These are phyloP conservation scores for Peromyscus attwateri DNA, from an alignment of 2,797 vertebrate species.

Conservation along the genomic window DNA sequence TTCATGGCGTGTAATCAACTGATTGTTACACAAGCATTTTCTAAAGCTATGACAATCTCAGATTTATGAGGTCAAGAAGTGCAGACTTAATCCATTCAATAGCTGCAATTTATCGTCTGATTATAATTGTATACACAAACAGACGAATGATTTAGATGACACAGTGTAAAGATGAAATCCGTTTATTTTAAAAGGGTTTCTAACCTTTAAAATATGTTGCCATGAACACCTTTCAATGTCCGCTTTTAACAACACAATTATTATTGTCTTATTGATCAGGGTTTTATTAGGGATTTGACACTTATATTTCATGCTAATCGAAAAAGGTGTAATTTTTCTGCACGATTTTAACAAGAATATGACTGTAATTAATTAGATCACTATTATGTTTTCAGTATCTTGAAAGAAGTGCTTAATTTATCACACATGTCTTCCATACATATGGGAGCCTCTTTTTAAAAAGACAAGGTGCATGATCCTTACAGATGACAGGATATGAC, in stretches of 20 bases:
- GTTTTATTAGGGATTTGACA: slow-evolving; percentile 99
- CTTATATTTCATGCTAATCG: slow-evolving; percentile 99
- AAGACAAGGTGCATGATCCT: slow-evolving; percentile 92
- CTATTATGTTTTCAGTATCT: slow-evolving; percentile 95
- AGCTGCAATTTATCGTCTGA: slow-evolving; percentile 99
- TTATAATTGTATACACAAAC: slow-evolving; percentile 99
- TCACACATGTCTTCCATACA: slow-evolving; percentile 92
- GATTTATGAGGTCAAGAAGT: slow-evolving; percentile 97
- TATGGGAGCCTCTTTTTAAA: slow-evolving; percentile 90
- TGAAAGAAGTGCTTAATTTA: slow-evolving; percentile 93
- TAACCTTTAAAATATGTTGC: slow-evolving; percentile 96
- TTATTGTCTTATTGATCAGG: slow-evolving; percentile 99
- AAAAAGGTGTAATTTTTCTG: slow-evolving; percentile 97
- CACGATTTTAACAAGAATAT: slow-evolving; percentile 96
- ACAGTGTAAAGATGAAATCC: slow-evolving; percentile 99
- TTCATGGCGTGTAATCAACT: slow-evolving; percentile 97
- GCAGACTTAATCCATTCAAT: slow-evolving; percentile 97
- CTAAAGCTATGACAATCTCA: slow-evolving; percentile 95
- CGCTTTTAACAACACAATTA: slow-evolving; percentile 99
- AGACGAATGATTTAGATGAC: slow-evolving; percentile 99
- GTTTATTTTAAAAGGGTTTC: slow-evolving; percentile 99
- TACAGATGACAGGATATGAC: slow-evolving; percentile 92
- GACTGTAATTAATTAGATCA: slow-evolving; percentile 98
- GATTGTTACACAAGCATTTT: slow-evolving; percentile 99
- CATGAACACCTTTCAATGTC: slow-evolving; percentile 95